Conservation (phyloP, 1,140 invertebrate genomes). For the Aradophagus sp. region DNA sequence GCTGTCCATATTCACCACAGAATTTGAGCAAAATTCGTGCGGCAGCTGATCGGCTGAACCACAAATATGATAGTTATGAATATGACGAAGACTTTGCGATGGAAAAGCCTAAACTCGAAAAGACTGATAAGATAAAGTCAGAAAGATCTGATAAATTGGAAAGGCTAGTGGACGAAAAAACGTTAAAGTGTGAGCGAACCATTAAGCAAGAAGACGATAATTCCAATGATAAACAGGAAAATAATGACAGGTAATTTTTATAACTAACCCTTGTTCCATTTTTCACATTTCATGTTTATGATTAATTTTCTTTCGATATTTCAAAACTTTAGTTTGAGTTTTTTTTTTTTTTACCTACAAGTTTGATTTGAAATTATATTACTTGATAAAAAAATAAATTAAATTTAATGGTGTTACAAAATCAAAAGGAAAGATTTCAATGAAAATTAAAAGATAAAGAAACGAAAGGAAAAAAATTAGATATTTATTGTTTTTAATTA, state of each 20-base stretch:
- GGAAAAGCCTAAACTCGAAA: conserved; percentile 66
- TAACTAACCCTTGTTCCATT: no score
- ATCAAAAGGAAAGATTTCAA: no score
- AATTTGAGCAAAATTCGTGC: conserved; percentile 80
- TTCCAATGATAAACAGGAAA: conserved; percentile 64
- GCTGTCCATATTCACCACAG: conserved; percentile 88
- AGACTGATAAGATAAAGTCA: conserved; percentile 63
- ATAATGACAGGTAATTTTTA: conserved; percentile 64
- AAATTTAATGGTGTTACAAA: no score
- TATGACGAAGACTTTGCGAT: conserved; percentile 65
- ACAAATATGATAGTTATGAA: conserved; percentile 66
- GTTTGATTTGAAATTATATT: no score
- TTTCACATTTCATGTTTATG: not conserved
- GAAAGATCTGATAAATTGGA: conserved; percentile 63
- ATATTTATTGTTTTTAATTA: conserved; percentile 1
- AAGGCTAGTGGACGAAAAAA: conserved; percentile 61
- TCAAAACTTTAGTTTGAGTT: not conserved
- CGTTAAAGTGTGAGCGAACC: conserved; percentile 63
- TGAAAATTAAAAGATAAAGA: no score
- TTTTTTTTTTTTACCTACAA: conserved; percentile 1
- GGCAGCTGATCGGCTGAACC: conserved; percentile 76
- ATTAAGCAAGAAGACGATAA: conserved; percentile 69
- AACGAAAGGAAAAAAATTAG: no score
- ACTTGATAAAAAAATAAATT: no score
- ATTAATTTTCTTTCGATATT: not conserved